These are phyloP conservation scores for Ochotona curzoniae DNA, from an alignment of 2,113 vertebrate species.

Conservation along the genomic window DNA sequence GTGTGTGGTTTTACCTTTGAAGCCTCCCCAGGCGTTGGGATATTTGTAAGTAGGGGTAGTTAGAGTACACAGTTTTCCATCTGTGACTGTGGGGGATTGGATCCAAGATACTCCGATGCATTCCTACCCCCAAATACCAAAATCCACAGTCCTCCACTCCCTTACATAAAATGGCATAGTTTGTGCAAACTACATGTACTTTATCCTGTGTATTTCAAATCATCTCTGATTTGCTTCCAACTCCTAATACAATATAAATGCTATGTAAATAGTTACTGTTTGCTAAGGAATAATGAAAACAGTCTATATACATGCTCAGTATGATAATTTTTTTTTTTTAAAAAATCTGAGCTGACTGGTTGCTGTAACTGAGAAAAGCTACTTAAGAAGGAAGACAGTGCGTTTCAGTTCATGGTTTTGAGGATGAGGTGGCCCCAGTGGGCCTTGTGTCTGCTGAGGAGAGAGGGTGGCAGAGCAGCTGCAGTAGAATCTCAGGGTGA, in stretches of 20 bases:
- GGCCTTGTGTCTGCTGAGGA: too few relatives aligned
- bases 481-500: too few relatives aligned
- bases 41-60: constrained; percentile 8
- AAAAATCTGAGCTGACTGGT: not conserved
- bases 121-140: not conserved
- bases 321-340: not conserved
- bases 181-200: not conserved
- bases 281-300: too few relatives aligned
- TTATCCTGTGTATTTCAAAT: not conserved
- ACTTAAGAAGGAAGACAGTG: too few relatives aligned
- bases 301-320: not conserved
- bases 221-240: not conserved
- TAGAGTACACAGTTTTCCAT: not conserved
- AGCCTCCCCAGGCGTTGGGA: constrained; percentile 27
- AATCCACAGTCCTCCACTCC: not conserved
- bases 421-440: too few relatives aligned
- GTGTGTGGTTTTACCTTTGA: constrained; percentile 30
- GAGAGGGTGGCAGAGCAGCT: too few relatives aligned
- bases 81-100: not conserved
- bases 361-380: too few relatives aligned
- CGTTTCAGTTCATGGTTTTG: too few relatives aligned
- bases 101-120: not conserved
- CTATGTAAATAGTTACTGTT: not conserved
- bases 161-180: not conserved
- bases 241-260: not conserved